Conservation (phyloP, 2,888 invertebrate genomes). For the Eucera pruinosa region DNA sequence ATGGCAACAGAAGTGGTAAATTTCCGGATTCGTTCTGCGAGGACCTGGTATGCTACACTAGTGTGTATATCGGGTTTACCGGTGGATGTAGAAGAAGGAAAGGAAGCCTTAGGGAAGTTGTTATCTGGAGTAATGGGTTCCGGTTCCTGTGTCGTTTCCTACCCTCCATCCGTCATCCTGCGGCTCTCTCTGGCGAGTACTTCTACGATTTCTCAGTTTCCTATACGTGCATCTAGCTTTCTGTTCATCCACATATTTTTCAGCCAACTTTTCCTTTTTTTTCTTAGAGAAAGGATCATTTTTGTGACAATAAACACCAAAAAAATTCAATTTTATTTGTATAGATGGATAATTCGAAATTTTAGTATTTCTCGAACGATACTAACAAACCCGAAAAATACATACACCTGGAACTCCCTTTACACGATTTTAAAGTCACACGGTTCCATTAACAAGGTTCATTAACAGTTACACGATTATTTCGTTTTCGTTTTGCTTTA, state of each 20-base stretch:
- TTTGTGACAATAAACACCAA: slow-evolving; percentile 42
- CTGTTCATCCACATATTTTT: slow-evolving; percentile 27
- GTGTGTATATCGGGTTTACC: slow-evolving; percentile 49
- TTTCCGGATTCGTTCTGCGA: slow-evolving; percentile 72
- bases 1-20: slow-evolving; percentile 75
- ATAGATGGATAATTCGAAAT: neutral
- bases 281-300: neutral
- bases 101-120: slow-evolving; percentile 75
- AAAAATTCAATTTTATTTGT: neutral
- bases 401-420: no score
- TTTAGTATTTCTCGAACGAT: slow-evolving; percentile 22
- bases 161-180: slow-evolving; percentile 74
- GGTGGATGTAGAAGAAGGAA: slow-evolving; percentile 77
- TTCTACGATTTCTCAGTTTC: slow-evolving; percentile 55
- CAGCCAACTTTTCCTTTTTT: slow-evolving; percentile 1
- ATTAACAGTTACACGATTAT: no score
- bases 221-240: slow-evolving; percentile 20
- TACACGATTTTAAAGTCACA: no score
- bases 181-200: slow-evolving; percentile 53
- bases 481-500: no score
- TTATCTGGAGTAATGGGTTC: slow-evolving; percentile 78
- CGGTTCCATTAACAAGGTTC: no score
- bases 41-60: slow-evolving; percentile 29
- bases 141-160: slow-evolving; percentile 76
- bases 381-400: no score